phyloP scores from a whole-genome alignment of 1,140 invertebrate species.

The Grapholita molesta region DNA sequence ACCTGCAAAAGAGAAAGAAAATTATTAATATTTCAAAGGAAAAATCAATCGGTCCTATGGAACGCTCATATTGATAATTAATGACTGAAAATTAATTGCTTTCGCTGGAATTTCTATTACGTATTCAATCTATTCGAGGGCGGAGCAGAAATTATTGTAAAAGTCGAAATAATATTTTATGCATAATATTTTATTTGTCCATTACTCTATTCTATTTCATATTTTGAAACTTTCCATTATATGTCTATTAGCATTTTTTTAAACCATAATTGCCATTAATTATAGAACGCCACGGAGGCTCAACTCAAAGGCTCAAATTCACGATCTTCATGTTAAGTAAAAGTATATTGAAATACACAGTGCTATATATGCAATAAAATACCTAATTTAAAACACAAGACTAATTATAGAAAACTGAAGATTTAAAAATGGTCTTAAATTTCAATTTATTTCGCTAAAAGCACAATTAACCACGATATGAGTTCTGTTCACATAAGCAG shows the following conservation, averaged over 20 bases:
- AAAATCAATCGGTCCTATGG: background rate
- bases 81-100: slow-evolving; percentile 42
- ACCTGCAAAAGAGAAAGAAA: slow-evolving; percentile 32
- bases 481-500: background rate
- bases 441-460: background rate
- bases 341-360: too few species aligned
- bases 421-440: slow-evolving; percentile 10
- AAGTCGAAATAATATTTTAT: background rate
- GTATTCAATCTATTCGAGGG: background rate
- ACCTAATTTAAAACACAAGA: too few species aligned
- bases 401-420: background rate
- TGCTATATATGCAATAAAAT: too few species aligned
- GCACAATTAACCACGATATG: background rate
- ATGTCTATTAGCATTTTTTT: too few species aligned
- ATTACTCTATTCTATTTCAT: too few species aligned
- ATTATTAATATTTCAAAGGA: background rate
- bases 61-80: slow-evolving; percentile 28
- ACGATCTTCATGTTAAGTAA: too few species aligned
- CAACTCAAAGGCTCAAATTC: too few species aligned
- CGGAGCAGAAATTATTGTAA: background rate
- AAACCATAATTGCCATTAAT: too few species aligned
- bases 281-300: too few species aligned
- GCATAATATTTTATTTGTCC: background rate
- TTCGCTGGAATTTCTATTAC: slow-evolving; percentile 24
- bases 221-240: too few species aligned